phyloP scores from a whole-genome alignment of 2,888 invertebrate species.

The Lepeophtheirus nordmannii region DNA sequence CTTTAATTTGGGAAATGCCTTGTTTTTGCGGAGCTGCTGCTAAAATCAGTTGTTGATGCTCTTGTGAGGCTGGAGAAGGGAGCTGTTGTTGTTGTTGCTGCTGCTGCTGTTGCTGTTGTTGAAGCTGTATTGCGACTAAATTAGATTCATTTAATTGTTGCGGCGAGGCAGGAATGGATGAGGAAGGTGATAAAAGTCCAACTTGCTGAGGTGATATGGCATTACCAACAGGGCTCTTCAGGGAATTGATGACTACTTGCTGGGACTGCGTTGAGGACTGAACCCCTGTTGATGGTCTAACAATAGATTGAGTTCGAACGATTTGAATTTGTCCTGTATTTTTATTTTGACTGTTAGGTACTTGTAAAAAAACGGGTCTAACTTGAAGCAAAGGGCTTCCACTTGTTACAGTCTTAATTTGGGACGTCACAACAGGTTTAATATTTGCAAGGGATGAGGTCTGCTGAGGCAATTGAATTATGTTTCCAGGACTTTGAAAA shows the following conservation, averaged over 20 bases:
- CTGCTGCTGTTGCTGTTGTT: slow-evolving; percentile 6
- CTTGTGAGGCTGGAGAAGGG: not conserved
- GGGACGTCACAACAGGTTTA: not conserved
- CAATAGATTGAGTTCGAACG: not conserved
- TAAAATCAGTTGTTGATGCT: not conserved
- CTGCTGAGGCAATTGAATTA: slow-evolving; percentile 11
- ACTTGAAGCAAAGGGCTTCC: slow-evolving; percentile 11
- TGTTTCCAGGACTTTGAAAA: not conserved
- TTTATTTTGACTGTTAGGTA: not conserved
- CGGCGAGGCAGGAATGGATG: not conserved
- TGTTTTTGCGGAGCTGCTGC: not conserved
- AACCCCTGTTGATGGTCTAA: not conserved
- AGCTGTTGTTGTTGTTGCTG: not conserved
- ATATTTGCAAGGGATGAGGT: not conserved
- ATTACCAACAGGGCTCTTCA: not conserved
- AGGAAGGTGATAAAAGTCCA: not conserved
- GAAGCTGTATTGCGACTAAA: slow-evolving; percentile 15
- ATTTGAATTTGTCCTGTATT: not conserved
- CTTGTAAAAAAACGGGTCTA: not conserved
- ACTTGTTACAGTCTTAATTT: not conserved
- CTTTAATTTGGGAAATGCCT: slow-evolving; percentile 2
- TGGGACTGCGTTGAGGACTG: not conserved
- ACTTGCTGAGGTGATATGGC: not conserved
- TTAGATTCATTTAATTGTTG: not conserved
- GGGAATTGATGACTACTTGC: slow-evolving; percentile 10